Base-by-base conservation (phyloP, 2,113 vertebrate genomes). In the Scopus umbretta region DNA sequence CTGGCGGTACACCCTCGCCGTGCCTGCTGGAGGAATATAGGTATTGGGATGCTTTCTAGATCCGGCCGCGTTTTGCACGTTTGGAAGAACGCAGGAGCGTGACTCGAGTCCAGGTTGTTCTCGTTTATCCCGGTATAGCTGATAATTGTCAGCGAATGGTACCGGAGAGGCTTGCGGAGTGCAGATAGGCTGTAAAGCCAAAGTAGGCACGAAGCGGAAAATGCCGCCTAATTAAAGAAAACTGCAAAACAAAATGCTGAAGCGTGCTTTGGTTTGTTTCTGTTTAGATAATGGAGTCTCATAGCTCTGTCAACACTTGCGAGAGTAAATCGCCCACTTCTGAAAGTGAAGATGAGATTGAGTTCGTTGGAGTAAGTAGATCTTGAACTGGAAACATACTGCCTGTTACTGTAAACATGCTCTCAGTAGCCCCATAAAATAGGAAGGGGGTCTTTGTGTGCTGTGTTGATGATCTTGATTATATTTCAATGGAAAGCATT, bases 261-360 rank as follows among this genome's bases (percentile, higher is more conserved):
- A 71, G 55, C 32, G 5, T 90, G n/a, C 65, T 92, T 81, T 95
- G 81, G 26, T 87, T 96, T 96, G 13, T 91, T 95, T 96, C 58
- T 91, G 1, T 90, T 40, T 86, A 98, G 98, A 59, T 95, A 85
- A 97, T 98, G 96, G 97, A 97, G 53, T 85, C 90, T 83, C 49
- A 3, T 47, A 86, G n/a, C 45, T 75, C 97, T 62, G 21, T 72
- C 13, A 66, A 16, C 11, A 6, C 36, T 63, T 8, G 0, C 1
- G 79, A 89, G 65, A 83, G 86, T 40, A 76, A 90, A 17, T 71
- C 90, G 2, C 6, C 91, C 10, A 1, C 59, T 50, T 87, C 84
- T 59, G 97, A 97, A 68, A 97, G 97, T 25, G 98, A 98, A 86
- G 98, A 98, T 8, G 98, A 98, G 50, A 97, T 98, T 78, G 96